Percentiles rank a stretch among this genome's conserved stretches.
These are phyloP conservation scores for Trididemnum clinides DNA, from an alignment of 23 tunicate genomes.

Conservation along the genomic window DNA sequence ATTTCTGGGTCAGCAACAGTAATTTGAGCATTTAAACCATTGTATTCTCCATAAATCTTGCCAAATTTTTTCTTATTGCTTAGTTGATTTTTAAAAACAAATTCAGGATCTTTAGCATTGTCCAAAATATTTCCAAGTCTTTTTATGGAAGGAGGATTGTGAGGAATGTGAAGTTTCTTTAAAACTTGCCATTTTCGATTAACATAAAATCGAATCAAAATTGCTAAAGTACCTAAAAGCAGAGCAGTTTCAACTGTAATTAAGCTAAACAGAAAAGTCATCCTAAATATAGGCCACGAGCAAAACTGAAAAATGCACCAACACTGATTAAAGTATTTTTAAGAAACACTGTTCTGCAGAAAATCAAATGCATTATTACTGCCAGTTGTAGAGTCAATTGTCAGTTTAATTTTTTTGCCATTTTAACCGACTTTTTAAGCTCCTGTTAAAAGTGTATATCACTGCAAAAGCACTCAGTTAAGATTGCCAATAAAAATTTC, in stretches of 20 bases:
- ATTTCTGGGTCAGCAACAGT: conserved; percentile 64
- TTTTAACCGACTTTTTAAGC: too few species aligned
- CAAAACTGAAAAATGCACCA: background rate
- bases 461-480: too few species aligned
- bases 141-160: conserved; percentile 60
- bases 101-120: background rate
- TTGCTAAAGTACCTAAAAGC: background rate
- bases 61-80: background rate
- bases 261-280: background rate
- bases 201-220: conserved; percentile 49
- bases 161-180: conserved; percentile 73
- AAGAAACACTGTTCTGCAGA: too few species aligned
- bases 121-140: conserved; percentile 38
- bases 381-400: too few species aligned
- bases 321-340: too few species aligned
- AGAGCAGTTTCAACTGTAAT: background rate
- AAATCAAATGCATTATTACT: too few species aligned
- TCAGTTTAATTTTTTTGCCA: too few species aligned
- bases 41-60: conserved; percentile 30
- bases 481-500: too few species aligned
- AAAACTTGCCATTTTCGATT: conserved; percentile 65
- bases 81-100: background rate
- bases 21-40: conserved; percentile 31
- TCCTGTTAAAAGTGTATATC: too few species aligned
- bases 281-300: background rate